phyloP scores from a whole-genome alignment of 2,797 vertebrate genomes.

The Parambassis ranga region DNA sequence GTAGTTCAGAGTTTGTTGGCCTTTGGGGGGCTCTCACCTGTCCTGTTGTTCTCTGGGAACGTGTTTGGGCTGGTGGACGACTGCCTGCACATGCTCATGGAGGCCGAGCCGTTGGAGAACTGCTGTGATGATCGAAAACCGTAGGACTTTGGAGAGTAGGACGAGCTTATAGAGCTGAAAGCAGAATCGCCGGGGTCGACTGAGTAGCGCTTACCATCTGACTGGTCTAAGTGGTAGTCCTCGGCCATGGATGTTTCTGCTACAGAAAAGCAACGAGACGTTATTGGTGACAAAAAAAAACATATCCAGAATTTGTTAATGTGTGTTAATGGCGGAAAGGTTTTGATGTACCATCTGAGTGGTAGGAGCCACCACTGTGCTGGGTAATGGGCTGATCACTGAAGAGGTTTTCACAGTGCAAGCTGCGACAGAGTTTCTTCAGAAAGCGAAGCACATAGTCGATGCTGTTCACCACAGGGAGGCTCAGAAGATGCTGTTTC shows the following conservation, averaged over 20 bases:
- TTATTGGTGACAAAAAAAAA: background rate
- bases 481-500: constrained; percentile 92
- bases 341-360: constrained; percentile 71
- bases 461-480: constrained; percentile 94
- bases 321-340: no score
- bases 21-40: constrained; percentile 70
- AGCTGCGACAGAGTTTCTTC: constrained; percentile 93
- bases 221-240: constrained; percentile 81
- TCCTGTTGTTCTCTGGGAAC: constrained; percentile 86
- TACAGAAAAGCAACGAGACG: constrained; percentile 31
- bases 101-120: constrained; percentile 70
- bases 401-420: constrained; percentile 96
- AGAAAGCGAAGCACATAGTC: constrained; percentile 96
- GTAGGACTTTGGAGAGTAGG: constrained; percentile 75
- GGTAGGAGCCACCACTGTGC: constrained; percentile 68
- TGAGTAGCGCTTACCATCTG: constrained; percentile 77
- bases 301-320: background rate
- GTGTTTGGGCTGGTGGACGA: constrained; percentile 82
- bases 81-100: constrained; percentile 78
- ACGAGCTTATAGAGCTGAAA: constrained; percentile 80
- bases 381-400: constrained; percentile 92
- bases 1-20: no score
- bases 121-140: constrained; percentile 75
- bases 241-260: constrained; percentile 83
- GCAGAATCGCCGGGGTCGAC: constrained; percentile 81